Percentiles rank a stretch among this genome's conserved stretches.
Evolutionary conservation across 2,888 invertebrate genomes (phyloP).

Genomic region (Imbricaverruca yamaguchii): DNA sequence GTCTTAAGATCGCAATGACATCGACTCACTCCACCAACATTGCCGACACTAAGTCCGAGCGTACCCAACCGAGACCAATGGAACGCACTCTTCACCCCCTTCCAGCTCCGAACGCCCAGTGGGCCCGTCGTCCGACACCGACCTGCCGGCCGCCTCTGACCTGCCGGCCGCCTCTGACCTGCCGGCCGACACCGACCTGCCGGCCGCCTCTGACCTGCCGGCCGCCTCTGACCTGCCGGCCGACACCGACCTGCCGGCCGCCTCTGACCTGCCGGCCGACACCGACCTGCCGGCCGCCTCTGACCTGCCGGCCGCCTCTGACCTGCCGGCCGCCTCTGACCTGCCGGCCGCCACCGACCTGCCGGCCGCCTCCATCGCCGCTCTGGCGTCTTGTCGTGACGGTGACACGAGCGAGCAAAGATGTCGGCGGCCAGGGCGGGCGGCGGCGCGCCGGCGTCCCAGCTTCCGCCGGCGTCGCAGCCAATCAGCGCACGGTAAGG

Average conservation of each 20-base stretch:
- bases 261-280: not conserved
- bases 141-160: not conserved
- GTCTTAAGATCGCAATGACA: no score
- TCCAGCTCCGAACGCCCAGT: no score
- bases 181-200: not conserved
- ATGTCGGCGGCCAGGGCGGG: slow-evolving; percentile 2
- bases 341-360: not conserved
- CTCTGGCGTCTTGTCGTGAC: not conserved
- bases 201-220: not conserved
- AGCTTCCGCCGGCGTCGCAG: not conserved
- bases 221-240: not conserved
- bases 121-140: not conserved
- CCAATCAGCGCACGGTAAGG: slow-evolving; percentile 2
- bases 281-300: no score
- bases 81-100: no score
- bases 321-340: not conserved
- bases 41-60: no score
- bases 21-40: no score
- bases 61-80: no score
- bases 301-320: not conserved
- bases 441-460: not conserved
- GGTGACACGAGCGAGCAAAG: not conserved
- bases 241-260: not conserved
- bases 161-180: not conserved
- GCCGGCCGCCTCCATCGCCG: not conserved